A percentile compares a stretch with the other conserved stretches of the same genome.
phyloP scores from a whole-genome alignment of 2,113 vertebrate genomes.

The Orycteropus afer region DNA sequence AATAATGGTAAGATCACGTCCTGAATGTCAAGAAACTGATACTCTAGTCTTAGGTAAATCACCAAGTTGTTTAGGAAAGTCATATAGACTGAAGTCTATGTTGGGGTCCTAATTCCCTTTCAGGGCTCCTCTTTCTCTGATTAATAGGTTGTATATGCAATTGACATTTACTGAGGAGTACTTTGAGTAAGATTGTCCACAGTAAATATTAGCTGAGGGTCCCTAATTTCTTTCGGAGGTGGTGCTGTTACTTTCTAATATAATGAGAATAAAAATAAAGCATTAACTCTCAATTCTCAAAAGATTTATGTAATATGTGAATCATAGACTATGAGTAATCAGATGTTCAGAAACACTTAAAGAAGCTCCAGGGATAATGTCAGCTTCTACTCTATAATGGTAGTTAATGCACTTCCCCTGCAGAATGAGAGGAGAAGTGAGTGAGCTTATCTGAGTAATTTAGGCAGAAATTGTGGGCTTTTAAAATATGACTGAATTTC shows the following conservation, averaged over 20 bases:
- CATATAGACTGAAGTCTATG: not conserved
- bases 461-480: conserved; percentile 51
- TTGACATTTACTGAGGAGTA: conserved; percentile 56
- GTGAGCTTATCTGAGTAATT: conserved; percentile 59
- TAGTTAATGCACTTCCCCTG: not conserved
- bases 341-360: conserved; percentile 55
- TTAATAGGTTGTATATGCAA: not conserved
- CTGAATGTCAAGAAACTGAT: not conserved
- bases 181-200: not conserved
- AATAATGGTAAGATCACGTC: not conserved
- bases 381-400: not conserved
- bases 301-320: conserved; percentile 66
- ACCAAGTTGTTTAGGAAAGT: not conserved
- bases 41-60: conserved; percentile 11
- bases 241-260: conserved; percentile 53
- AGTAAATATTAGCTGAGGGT: conserved; percentile 27
- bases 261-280: conserved; percentile 46
- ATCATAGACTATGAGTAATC: conserved; percentile 57
- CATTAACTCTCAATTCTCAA: conserved; percentile 48
- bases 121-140: conserved; percentile 22
- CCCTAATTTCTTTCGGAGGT: conserved; percentile 53
- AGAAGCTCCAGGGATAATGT: not conserved
- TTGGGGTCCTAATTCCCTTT: not conserved
- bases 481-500: conserved; percentile 61
- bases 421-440: conserved; percentile 9